A percentile compares a stretch with the other conserved stretches of the same genome.
Conservation (phyloP, 1,140 invertebrate species). For the Centruroides sculpturatus region DNA sequence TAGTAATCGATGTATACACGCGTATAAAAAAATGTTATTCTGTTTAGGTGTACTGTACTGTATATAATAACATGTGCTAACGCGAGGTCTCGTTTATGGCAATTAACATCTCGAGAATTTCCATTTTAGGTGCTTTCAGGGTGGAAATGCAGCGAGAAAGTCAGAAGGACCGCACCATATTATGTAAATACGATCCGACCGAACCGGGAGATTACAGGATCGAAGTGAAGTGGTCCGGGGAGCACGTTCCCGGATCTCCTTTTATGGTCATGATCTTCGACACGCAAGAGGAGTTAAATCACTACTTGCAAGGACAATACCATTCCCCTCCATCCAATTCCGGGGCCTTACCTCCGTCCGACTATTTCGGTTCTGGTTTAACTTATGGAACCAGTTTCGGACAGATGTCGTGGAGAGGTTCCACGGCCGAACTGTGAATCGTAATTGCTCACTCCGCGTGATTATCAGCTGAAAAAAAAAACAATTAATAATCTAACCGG, state of each 20-base stretch:
- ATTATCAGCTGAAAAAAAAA: too few relatives aligned
- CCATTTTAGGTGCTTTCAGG: conserved; percentile 65
- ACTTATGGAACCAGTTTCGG: conserved; percentile 36
- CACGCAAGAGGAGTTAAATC: conserved; percentile 81
- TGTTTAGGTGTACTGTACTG: too few relatives aligned
- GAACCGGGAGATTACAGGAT: conserved; percentile 97
- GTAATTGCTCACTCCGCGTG: not conserved
- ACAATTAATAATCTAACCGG: too few relatives aligned
- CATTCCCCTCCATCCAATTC: not conserved
- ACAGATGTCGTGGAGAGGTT: conserved; percentile 35
- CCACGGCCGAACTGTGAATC: conserved; percentile 20
- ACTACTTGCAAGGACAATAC: conserved; percentile 27
- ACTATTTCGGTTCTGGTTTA: conserved; percentile 38
- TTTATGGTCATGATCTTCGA: conserved; percentile 99
- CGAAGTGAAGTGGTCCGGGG: conserved; percentile 95
- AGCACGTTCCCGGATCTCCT: conserved; percentile 91
- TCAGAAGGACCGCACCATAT: conserved; percentile 92
- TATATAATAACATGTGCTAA: too few relatives aligned
- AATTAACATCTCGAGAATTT: conserved; percentile 3
- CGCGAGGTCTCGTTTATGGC: not conserved
- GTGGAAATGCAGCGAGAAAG: conserved; percentile 99
- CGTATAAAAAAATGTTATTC: too few relatives aligned
- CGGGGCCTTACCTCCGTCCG: conserved; percentile 27
- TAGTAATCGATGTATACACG: too few relatives aligned
- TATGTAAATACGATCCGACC: conserved; percentile 92